Evolutionary conservation across 1,140 invertebrate species (phyloP).

Genomic region (Bombyx mandarina): DNA sequence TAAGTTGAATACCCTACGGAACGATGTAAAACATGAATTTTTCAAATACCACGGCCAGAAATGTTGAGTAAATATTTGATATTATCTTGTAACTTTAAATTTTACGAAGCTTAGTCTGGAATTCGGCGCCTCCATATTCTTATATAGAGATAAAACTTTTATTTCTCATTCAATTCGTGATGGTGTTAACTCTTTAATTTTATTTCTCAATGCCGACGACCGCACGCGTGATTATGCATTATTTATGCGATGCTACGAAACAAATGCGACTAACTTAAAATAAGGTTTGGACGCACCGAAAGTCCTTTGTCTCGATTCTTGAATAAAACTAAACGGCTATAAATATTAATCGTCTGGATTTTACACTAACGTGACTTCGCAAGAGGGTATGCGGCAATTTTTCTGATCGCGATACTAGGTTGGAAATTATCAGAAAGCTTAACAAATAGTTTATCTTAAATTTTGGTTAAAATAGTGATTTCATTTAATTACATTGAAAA

Average conservation of each 20-base stretch:
- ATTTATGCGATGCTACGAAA: slow-evolving; percentile 63
- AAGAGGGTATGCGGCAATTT: slow-evolving; percentile 22
- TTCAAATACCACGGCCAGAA: too few relatives aligned
- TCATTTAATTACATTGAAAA: too few relatives aligned
- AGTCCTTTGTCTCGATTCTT: slow-evolving; percentile 42
- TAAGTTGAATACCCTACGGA: too few relatives aligned
- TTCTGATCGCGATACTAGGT: too few relatives aligned
- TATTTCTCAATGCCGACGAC: slow-evolving; percentile 28
- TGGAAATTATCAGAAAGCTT: too few relatives aligned
- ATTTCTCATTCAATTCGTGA: slow-evolving; percentile 11
- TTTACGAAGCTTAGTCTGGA: too few relatives aligned
- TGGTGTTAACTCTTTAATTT: slow-evolving; percentile 34
- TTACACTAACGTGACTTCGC: slow-evolving; percentile 51
- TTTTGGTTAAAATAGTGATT: too few relatives aligned
- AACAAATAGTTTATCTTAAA: too few relatives aligned
- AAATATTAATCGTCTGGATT: slow-evolving; percentile 64
- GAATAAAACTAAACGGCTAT: slow-evolving; percentile 64
- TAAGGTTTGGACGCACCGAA: slow-evolving; percentile 24
- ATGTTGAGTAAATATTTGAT: too few relatives aligned
- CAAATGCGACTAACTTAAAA: slow-evolving; percentile 60
- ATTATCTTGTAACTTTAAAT: too few relatives aligned
- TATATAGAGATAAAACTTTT: neutral
- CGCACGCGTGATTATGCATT: slow-evolving; percentile 65
- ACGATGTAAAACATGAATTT: neutral
- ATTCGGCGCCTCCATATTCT: too few relatives aligned